Percentiles rank a stretch among this genome's conserved stretches.
Conservation (phyloP, 1,140 invertebrate genomes). For the Microplitis demolitor region DNA sequence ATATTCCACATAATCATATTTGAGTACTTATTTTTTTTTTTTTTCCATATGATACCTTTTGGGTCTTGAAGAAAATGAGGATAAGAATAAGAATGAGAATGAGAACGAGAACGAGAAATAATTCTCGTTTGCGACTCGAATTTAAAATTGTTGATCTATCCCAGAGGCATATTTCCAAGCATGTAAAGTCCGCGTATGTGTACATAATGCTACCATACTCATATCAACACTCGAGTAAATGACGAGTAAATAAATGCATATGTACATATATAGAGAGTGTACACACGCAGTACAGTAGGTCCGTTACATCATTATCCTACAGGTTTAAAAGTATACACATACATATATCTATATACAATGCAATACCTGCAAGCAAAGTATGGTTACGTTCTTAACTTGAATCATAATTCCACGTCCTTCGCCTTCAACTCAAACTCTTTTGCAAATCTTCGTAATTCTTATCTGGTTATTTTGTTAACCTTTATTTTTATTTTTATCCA, state of each 20-base stretch:
- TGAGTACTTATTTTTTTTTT: neutral
- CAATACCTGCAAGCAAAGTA: no score
- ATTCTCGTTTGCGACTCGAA: no score
- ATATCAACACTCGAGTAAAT: no score
- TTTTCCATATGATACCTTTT: neutral
- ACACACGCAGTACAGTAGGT: neutral
- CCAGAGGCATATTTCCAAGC: no score
- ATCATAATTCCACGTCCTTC: neutral
- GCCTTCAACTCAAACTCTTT: slow-evolving; percentile 30
- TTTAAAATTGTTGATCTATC: no score
- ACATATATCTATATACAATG: no score
- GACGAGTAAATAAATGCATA: no score
- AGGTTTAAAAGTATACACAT: neutral
- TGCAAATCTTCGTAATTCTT: slow-evolving; percentile 14
- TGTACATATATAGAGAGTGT: neutral
- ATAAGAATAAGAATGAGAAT: no score
- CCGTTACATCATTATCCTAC: neutral
- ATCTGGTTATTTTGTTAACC: slow-evolving; percentile 9
- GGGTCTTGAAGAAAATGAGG: neutral
- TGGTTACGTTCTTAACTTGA: no score
- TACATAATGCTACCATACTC: no score
- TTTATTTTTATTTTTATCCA: slow-evolving; percentile 32
- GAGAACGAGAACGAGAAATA: no score
- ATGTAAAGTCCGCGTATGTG: no score
- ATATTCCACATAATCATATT: slow-evolving; percentile 7